Percentiles rank a stretch among this genome's conserved stretches.
These are phyloP conservation scores for Drosophila ohnishii DNA, from an alignment of 1,140 invertebrate genomes.

Conservation along the genomic window DNA sequence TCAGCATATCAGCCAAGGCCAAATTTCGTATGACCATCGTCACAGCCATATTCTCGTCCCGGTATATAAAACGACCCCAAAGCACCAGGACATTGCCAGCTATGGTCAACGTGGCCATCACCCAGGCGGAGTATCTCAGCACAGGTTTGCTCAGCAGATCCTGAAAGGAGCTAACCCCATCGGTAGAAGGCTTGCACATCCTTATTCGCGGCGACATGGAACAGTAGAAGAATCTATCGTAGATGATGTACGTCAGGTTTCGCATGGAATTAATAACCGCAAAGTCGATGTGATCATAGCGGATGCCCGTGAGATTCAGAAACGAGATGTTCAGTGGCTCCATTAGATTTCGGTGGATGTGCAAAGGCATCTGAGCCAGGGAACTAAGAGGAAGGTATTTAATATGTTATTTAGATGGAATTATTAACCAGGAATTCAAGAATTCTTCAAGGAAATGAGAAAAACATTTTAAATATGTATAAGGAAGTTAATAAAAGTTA, in stretches of 20 bases:
- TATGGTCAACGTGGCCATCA: conserved; percentile 88
- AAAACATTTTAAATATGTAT: not conserved
- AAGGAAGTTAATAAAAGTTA: too few relatives aligned
- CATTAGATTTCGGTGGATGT: conserved; percentile 57
- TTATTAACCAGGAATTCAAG: not conserved
- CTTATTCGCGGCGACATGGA: conserved; percentile 86
- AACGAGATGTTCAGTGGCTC: conserved; percentile 70
- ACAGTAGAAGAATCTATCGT: conserved; percentile 89
- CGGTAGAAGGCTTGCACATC: conserved; percentile 87
- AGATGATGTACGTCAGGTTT: conserved; percentile 86
- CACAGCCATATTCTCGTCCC: conserved; percentile 85
- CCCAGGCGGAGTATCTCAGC: conserved; percentile 88
- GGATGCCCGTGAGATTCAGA: conserved; percentile 85
- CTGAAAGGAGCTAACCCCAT: conserved; percentile 88
- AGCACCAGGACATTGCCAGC: conserved; percentile 88
- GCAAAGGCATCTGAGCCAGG: conserved; percentile 64
- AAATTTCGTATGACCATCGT: conserved; percentile 89
- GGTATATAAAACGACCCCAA: conserved; percentile 86
- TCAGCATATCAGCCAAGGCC: conserved; percentile 90
- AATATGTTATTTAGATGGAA: not conserved
- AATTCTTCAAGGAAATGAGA: too few relatives aligned
- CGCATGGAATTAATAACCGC: conserved; percentile 84
- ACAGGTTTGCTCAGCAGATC: conserved; percentile 87
- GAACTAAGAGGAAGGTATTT: conserved; percentile 45
- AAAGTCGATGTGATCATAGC: conserved; percentile 84